Percentiles rank a stretch among this genome's conserved stretches.
Evolutionary conservation across 37 sponge, comb jelly and placozoan genomes (phyloP).

Genomic region (Hexactinellida sp.): DNA sequence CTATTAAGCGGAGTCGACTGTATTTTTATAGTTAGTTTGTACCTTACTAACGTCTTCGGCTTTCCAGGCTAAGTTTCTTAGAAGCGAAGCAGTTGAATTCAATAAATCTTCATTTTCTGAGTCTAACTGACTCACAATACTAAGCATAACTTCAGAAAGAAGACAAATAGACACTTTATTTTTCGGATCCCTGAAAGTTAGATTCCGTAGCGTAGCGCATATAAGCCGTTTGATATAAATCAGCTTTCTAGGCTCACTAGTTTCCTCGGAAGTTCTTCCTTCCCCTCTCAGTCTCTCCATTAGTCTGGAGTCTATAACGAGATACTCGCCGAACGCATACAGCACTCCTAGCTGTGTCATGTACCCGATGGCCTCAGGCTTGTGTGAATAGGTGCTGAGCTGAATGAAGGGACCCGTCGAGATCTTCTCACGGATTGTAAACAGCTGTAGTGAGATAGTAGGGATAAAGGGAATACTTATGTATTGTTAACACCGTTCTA

Average conservation of each 20-base stretch:
- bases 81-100: slow-evolving; percentile 9
- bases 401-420: neutral
- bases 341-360: neutral
- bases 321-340: neutral
- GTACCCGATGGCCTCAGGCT: neutral
- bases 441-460: too few relatives aligned
- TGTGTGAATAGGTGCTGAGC: neutral
- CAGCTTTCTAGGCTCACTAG: neutral
- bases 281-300: neutral
- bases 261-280: neutral
- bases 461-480: too few relatives aligned
- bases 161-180: slow-evolving; percentile 2
- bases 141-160: neutral
- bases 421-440: neutral
- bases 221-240: neutral
- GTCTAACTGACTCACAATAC: neutral
- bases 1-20: too few relatives aligned
- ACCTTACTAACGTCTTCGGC: neutral
- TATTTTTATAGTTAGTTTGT: neutral
- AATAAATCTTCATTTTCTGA: neutral
- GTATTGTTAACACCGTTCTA: too few relatives aligned
- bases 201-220: neutral
- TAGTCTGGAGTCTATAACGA: neutral
- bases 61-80: neutral
- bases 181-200: neutral